phyloP scores from a whole-genome alignment of 1,140 invertebrate genomes.

The Macrosteles quadrilineatus region DNA sequence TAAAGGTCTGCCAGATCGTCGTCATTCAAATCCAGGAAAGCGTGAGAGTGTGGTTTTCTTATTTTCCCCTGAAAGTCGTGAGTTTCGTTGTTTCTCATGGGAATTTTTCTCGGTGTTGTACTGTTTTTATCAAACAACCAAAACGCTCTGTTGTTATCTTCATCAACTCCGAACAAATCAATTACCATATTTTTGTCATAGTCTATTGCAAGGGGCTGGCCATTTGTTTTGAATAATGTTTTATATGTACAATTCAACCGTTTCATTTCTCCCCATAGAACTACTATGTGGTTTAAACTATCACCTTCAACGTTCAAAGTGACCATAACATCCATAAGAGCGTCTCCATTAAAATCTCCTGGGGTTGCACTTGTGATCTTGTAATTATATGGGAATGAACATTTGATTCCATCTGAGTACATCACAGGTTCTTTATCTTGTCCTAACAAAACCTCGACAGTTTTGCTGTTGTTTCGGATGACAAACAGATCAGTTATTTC shows the following conservation, averaged over 20 bases:
- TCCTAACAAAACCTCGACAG: slow-evolving; percentile 71
- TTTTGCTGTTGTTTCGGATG: slow-evolving; percentile 64
- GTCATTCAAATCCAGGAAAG: slow-evolving; percentile 84
- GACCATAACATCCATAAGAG: slow-evolving; percentile 88
- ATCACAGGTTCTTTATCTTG: slow-evolving; percentile 76
- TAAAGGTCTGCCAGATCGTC: slow-evolving; percentile 85
- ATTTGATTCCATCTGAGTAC: slow-evolving; percentile 55
- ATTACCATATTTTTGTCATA: slow-evolving; percentile 93
- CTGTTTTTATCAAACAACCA: slow-evolving; percentile 72
- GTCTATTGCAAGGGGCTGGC: slow-evolving; percentile 86
- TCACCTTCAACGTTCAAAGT: slow-evolving; percentile 49
- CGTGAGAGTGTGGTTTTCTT: slow-evolving; percentile 79
- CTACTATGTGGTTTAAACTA: slow-evolving; percentile 55
- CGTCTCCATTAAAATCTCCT: slow-evolving; percentile 94
- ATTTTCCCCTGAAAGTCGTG: slow-evolving; percentile 45
- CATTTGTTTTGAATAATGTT: slow-evolving; percentile 60
- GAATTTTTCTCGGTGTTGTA: slow-evolving; percentile 47
- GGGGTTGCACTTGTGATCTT: slow-evolving; percentile 79
- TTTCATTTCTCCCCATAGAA: slow-evolving; percentile 73
- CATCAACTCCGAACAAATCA: slow-evolving; percentile 82
- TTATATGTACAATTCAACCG: slow-evolving; percentile 62
- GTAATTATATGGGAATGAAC: slow-evolving; percentile 55
- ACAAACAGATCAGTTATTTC: slow-evolving; percentile 93
- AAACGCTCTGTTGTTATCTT: slow-evolving; percentile 59
- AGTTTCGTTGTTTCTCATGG: neutral